Conservation (phyloP, 2,113 vertebrate genomes). For the Leptodactylus fuscus region DNA sequence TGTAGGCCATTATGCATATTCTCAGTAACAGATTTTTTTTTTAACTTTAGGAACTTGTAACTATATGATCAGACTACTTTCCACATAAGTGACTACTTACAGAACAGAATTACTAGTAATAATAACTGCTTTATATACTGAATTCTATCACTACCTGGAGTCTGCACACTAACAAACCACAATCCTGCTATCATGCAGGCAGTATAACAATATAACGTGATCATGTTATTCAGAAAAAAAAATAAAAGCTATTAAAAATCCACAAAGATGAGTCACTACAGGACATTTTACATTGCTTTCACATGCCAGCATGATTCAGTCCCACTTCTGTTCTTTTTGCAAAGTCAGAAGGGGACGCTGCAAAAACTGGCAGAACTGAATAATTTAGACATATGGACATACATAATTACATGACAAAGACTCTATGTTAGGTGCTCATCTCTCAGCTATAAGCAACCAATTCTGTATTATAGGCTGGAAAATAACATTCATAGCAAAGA, state of each 20-base stretch:
- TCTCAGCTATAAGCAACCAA: background rate
- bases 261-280: slow-evolving; percentile 7
- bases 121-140: too few relatives aligned
- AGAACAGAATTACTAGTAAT: too few relatives aligned
- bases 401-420: slow-evolving; percentile 27
- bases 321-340: slow-evolving; percentile 48
- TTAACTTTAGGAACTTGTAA: too few relatives aligned
- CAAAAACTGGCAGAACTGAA: slow-evolving; percentile 28
- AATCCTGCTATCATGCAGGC: background rate
- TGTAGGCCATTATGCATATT: too few relatives aligned
- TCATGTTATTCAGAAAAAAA: background rate
- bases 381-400: slow-evolving; percentile 26
- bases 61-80: too few relatives aligned
- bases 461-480: background rate
- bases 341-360: slow-evolving; percentile 13
- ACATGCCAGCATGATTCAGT: slow-evolving; percentile 44
- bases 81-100: too few relatives aligned
- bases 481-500: background rate
- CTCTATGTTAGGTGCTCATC: background rate
- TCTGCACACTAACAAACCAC: background rate
- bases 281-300: slow-evolving; percentile 21
- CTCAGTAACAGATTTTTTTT: too few relatives aligned
- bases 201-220: slow-evolving; percentile 22
- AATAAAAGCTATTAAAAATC: background rate
- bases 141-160: background rate